Conservation (phyloP, 2,888 invertebrate genomes). For the Diplazon laetatorius region DNA sequence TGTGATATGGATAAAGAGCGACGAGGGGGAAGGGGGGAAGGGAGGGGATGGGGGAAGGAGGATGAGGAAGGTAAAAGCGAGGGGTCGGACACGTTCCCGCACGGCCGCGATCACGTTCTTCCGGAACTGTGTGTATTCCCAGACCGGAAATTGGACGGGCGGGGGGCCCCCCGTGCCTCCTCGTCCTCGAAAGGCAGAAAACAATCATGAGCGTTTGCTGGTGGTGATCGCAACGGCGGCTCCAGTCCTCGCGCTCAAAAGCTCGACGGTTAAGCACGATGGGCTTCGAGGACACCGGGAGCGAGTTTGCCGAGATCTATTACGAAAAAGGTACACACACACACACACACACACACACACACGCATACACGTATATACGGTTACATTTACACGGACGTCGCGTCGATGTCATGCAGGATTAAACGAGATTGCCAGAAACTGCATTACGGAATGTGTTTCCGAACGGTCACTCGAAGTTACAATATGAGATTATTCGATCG, state of each 20-base stretch:
- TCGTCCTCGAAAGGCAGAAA: conserved; percentile 71
- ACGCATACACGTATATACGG: conserved; percentile 1
- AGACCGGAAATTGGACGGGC: conserved; percentile 63
- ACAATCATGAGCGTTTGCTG: conserved; percentile 72
- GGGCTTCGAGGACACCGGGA: conserved; percentile 28
- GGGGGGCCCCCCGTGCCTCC: conserved; percentile 52
- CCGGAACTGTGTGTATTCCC: conserved; percentile 64
- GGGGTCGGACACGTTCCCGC: conserved; percentile 36
- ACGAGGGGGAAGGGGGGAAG: conserved; percentile 36
- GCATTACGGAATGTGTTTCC: conserved; percentile 26
- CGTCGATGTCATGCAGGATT: conserved; percentile 33
- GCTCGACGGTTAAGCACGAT: conserved; percentile 33
- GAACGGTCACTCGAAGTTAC: conserved; percentile 50
- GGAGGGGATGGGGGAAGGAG: conserved; percentile 4
- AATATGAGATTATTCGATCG: conserved; percentile 61
- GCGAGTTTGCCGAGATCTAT: conserved; percentile 34
- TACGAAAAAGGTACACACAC: conserved; percentile 24
- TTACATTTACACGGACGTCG: background rate
- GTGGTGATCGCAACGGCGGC: conserved; percentile 37
- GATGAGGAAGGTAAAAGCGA: no score
- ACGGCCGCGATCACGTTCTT: conserved; percentile 55
- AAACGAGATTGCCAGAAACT: conserved; percentile 41
- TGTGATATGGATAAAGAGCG: conserved; percentile 75
- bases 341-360: conserved; percentile 5
- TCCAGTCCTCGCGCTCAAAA: conserved; percentile 45